A percentile compares a stretch with the other conserved stretches of the same genome.
These are phyloP conservation scores for Hapalemur alaotrensis DNA, from an alignment of 2,797 vertebrate species.

Conservation along the genomic window DNA sequence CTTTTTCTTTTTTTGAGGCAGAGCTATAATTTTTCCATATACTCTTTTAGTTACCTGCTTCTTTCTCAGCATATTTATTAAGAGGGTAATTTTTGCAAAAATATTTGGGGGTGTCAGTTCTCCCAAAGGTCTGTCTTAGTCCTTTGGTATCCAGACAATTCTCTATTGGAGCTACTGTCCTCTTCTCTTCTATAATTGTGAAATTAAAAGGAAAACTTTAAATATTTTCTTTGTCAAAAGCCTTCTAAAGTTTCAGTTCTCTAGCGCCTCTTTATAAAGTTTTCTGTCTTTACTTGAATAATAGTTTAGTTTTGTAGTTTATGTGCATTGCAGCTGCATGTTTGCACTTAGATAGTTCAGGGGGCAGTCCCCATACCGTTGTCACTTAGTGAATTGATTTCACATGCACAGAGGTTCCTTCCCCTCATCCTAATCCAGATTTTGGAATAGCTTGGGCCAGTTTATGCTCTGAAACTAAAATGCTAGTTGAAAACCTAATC, in stretches of 20 bases:
- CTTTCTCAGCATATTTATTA: not conserved
- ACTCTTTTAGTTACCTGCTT: not conserved
- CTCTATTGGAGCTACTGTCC: not conserved
- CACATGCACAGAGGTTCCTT: not conserved
- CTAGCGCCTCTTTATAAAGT: not conserved
- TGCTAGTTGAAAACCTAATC: not conserved
- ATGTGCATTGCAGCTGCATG: not conserved
- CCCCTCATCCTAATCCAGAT: not conserved
- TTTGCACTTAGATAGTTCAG: not conserved
- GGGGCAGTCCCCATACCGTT: not conserved
- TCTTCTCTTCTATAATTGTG: not conserved
- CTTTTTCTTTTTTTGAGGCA: not conserved
- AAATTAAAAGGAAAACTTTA: not conserved
- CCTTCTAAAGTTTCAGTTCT: not conserved
- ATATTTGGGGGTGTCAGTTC: not conserved
- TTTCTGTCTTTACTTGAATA: not conserved
- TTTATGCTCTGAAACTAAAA: conserved; percentile 20
- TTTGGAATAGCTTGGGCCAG: not conserved
- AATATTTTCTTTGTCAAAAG: not conserved
- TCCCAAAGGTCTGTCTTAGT: not conserved
- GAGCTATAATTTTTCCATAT: not conserved
- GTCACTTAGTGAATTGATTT: not conserved
- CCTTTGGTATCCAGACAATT: not conserved
- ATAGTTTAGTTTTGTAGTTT: not conserved
- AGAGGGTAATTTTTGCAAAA: not conserved